A percentile compares a stretch with the other conserved stretches of the same genome.
phyloP scores from a whole-genome alignment of 1,140 invertebrate genomes.

The Plodia interpunctella region DNA sequence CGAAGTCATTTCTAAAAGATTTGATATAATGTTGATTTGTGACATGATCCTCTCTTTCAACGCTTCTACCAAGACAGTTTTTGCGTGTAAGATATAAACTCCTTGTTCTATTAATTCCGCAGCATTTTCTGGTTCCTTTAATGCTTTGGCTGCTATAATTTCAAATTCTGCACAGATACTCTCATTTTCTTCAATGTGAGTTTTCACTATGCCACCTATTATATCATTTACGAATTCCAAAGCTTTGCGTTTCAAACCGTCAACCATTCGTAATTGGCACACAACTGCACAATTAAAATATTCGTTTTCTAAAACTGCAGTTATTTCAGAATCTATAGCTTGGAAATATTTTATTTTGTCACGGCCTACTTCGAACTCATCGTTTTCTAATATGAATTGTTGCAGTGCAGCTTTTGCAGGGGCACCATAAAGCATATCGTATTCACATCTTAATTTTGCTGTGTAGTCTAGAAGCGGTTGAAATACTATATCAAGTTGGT shows the following conservation, averaged over 20 bases:
- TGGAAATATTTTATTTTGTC: slow-evolving; percentile 80
- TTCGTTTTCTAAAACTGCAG: slow-evolving; percentile 79
- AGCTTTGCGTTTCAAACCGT: slow-evolving; percentile 59
- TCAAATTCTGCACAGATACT: slow-evolving; percentile 82
- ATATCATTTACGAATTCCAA: slow-evolving; percentile 63
- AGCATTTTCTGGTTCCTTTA: slow-evolving; percentile 82
- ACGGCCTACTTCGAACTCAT: slow-evolving; percentile 77
- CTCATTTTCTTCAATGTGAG: slow-evolving; percentile 74
- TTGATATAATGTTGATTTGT: slow-evolving; percentile 80
- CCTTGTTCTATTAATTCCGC: slow-evolving; percentile 84
- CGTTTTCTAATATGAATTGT: slow-evolving; percentile 48
- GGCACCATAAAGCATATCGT: slow-evolving; percentile 56
- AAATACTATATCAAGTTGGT: slow-evolving; percentile 57
- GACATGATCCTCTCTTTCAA: slow-evolving; percentile 80
- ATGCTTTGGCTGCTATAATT: slow-evolving; percentile 77
- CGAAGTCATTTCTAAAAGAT: slow-evolving; percentile 83
- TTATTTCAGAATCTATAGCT: slow-evolving; percentile 78
- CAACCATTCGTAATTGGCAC: slow-evolving; percentile 59
- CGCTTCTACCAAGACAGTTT: slow-evolving; percentile 79
- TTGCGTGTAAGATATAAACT: slow-evolving; percentile 81
- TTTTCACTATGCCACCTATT: slow-evolving; percentile 59
- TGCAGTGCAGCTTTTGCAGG: slow-evolving; percentile 43
- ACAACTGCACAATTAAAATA: slow-evolving; percentile 78
- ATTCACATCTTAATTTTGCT: slow-evolving; percentile 49
- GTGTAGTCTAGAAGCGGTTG: slow-evolving; percentile 57